phyloP scores from a whole-genome alignment of 2,888 invertebrate species.

The Heliothis peltigera region DNA sequence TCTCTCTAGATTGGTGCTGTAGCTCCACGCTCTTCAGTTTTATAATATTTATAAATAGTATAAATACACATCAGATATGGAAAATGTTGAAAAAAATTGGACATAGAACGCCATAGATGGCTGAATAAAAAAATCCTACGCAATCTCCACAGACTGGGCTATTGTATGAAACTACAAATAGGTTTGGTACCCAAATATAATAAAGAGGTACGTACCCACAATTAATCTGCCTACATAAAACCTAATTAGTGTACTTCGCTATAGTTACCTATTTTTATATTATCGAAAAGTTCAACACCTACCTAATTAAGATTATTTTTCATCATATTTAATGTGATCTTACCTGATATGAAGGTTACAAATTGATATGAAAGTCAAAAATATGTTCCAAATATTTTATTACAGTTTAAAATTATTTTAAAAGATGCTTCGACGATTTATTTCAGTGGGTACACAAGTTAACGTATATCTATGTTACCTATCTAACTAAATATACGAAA shows the following conservation, averaged over 20 bases:
- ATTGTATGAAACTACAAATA: background rate
- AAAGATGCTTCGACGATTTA: background rate
- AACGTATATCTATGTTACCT: too few species aligned
- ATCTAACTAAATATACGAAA: too few species aligned
- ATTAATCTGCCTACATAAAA: background rate
- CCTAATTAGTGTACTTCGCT: background rate
- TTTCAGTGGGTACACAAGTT: too few species aligned
- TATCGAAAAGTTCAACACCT: background rate
- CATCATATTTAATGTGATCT: background rate
- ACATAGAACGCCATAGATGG: too few species aligned
- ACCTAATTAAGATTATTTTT: background rate
- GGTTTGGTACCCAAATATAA: background rate
- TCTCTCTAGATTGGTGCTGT: too few species aligned
- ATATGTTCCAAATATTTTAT: background rate
- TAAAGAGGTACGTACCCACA: background rate
- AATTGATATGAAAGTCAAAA: conserved; percentile 13
- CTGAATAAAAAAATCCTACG: background rate
- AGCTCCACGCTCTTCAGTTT: too few species aligned
- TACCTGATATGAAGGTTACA: background rate
- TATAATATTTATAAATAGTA: too few species aligned
- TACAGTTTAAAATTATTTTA: too few species aligned
- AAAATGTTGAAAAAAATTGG: too few species aligned
- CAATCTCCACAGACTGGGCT: background rate
- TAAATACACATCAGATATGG: too few species aligned
- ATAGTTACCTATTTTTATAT: background rate